Evolutionary conservation across 2,888 invertebrate genomes (phyloP).

Genomic region (Drosophila nr. medialis): DNA sequence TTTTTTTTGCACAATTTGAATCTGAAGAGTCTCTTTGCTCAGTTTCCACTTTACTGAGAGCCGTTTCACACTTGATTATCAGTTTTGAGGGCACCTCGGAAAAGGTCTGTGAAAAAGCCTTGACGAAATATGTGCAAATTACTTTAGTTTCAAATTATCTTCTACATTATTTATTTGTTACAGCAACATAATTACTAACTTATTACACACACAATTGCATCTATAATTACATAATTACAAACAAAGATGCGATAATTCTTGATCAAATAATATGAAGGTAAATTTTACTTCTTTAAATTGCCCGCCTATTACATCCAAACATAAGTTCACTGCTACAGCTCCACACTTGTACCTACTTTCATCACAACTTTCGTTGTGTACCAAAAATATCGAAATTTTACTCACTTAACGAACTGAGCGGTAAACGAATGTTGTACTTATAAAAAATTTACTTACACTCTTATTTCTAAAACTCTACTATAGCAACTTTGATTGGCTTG

Average conservation of each 20-base stretch:
- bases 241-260: background rate
- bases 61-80: slow-evolving; percentile 7
- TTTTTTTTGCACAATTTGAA: slow-evolving; percentile 6
- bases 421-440: background rate
- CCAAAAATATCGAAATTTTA: background rate
- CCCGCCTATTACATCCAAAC: background rate
- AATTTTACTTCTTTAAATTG: background rate
- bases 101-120: background rate
- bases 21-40: slow-evolving; percentile 3
- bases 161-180: background rate
- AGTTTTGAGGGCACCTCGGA: slow-evolving; percentile 3
- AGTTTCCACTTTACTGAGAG: slow-evolving; percentile 5
- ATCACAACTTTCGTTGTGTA: background rate
- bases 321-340: slow-evolving; percentile 16
- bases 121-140: background rate
- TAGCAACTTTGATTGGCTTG: background rate
- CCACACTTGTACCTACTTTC: background rate
- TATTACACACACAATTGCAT: background rate
- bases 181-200: background rate
- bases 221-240: background rate
- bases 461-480: background rate
- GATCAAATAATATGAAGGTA: background rate
- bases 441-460: too few relatives aligned
- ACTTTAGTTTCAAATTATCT: background rate
- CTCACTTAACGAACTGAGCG: background rate